Evolutionary conservation across 2,888 invertebrate species (phyloP).

Genomic region (Lasioglossum leucozonium): DNA sequence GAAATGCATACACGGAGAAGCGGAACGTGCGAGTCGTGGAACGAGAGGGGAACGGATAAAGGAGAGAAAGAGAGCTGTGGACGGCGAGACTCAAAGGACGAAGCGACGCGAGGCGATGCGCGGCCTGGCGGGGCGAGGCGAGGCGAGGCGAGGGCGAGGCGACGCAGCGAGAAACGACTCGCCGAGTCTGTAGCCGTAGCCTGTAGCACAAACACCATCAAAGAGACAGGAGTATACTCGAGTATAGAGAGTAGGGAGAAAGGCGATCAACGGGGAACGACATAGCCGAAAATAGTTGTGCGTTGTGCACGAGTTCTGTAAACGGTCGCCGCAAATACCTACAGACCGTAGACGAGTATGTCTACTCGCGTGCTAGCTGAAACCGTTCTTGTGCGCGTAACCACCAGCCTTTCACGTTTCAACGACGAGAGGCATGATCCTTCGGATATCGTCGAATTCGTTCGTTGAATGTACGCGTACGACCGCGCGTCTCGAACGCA

Average conservation of each 20-base stretch:
- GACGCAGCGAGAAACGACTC: constrained; percentile 25
- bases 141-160: neutral
- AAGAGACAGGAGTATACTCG: constrained; percentile 20
- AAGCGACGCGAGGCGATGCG: neutral
- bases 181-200: constrained; percentile 1
- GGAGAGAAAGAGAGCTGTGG: neutral
- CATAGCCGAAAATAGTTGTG: constrained; percentile 31
- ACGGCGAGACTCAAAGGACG: neutral
- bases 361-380: constrained; percentile 2
- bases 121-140: neutral
- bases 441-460: constrained; percentile 24
- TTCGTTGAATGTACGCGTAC: constrained; percentile 25
- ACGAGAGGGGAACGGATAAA: neutral
- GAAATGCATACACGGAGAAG: neutral
- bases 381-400: constrained; percentile 16
- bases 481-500: constrained; percentile 22
- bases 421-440: constrained; percentile 39
- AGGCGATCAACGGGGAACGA: constrained; percentile 26
- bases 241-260: constrained; percentile 38
- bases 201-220: constrained; percentile 17
- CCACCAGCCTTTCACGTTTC: constrained; percentile 32
- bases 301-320: constrained; percentile 33
- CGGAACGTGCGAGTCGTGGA: neutral
- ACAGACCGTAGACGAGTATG: constrained; percentile 1
- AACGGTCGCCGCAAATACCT: constrained; percentile 7